Conservation (phyloP, 1,140 invertebrate genomes). For the Leptinotarsa lineolata region DNA sequence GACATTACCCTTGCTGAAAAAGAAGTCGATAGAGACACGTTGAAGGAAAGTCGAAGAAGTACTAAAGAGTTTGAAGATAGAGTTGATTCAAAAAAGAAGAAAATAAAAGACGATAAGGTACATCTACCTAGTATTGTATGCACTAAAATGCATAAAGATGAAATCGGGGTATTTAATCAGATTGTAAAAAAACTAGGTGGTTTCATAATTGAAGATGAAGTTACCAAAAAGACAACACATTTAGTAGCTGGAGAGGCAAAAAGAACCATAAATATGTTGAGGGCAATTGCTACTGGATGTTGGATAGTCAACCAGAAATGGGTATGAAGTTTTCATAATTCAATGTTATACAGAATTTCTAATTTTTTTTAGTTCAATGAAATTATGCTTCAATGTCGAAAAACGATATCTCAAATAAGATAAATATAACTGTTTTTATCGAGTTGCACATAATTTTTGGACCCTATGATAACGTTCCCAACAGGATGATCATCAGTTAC, state of each 20-base stretch:
- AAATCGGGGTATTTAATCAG: constrained; percentile 49
- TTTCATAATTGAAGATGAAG: constrained; percentile 58
- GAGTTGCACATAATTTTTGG: no score
- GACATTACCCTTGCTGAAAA: background rate
- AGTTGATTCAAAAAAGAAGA: constrained; percentile 28
- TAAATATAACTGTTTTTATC: no score
- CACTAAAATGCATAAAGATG: constrained; percentile 47
- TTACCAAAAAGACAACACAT: constrained; percentile 60
- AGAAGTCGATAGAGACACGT: background rate
- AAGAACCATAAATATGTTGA: constrained; percentile 62
- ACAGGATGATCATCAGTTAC: no score
- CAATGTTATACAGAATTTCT: no score
- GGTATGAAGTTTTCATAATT: constrained; percentile 49
- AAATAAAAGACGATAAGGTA: constrained; percentile 31
- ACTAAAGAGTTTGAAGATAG: constrained; percentile 45
- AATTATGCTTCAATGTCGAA: no score
- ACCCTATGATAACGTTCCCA: no score
- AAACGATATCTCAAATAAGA: no score
- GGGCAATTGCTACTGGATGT: constrained; percentile 60
- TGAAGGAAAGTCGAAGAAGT: constrained; percentile 37
- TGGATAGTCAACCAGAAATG: constrained; percentile 63
- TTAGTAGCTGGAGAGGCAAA: constrained; percentile 59
- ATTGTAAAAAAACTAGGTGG: constrained; percentile 58
- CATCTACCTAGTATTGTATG: constrained; percentile 49
- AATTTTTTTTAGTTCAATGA: no score